phyloP scores from a whole-genome alignment of 2,113 vertebrate species.

The Rhizomys pruinosus region DNA sequence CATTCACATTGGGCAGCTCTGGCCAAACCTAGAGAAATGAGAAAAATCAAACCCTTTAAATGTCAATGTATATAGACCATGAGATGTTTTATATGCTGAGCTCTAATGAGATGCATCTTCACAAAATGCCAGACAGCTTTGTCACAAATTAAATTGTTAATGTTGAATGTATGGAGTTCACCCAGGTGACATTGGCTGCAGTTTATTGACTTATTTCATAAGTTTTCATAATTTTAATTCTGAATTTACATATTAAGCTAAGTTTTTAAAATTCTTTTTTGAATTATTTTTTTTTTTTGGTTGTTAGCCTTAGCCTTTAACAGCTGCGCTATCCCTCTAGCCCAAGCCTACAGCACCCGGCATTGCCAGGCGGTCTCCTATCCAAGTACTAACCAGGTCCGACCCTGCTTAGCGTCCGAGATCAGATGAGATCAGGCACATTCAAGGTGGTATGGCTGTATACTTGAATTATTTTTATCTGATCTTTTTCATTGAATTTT shows the following conservation, averaged over 20 bases:
- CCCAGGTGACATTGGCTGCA: neutral
- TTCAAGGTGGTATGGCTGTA: too few relatives aligned
- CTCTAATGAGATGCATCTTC: neutral
- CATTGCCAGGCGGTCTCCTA: too few relatives aligned
- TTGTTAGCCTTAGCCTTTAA: too few relatives aligned
- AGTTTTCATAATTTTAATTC: neutral
- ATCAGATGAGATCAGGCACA: too few relatives aligned
- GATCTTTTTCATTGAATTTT: too few relatives aligned
- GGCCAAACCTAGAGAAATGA: slow-evolving; percentile 89
- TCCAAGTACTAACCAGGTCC: too few relatives aligned
- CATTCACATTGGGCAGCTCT: slow-evolving; percentile 87
- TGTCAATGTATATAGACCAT: neutral
- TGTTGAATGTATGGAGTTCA: neutral
- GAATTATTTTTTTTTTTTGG: too few relatives aligned
- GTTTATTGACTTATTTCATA: neutral
- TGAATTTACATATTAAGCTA: neutral
- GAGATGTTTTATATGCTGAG: neutral
- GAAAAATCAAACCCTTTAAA: neutral
- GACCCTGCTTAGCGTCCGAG: too few relatives aligned
- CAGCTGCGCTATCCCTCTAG: too few relatives aligned
- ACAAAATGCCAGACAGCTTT: neutral
- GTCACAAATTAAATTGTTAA: neutral
- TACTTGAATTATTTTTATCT: too few relatives aligned
- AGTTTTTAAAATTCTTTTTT: too few relatives aligned
- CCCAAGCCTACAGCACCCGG: too few relatives aligned